A percentile compares a stretch with the other conserved stretches of the same genome.
phyloP scores from a whole-genome alignment of 2,888 invertebrate genomes.

The Hymenopus coronatus region DNA sequence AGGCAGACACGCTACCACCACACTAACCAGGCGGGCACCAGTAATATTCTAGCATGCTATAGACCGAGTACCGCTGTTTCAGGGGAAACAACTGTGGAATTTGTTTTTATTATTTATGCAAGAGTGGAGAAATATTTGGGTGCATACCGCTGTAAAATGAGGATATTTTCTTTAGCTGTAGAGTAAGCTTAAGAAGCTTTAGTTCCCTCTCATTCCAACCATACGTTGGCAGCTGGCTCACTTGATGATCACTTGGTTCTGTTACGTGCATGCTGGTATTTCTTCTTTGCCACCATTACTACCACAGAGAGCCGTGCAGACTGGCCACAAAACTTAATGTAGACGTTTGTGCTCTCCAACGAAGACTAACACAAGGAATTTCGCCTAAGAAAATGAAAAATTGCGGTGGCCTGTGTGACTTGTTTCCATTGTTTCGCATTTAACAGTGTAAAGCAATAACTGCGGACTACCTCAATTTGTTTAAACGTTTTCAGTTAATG shows the following conservation, averaged over 20 bases:
- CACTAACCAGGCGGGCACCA: too few species aligned
- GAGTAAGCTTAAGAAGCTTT: neutral
- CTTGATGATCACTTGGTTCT: neutral
- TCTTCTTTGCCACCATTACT: neutral
- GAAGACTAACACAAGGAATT: neutral
- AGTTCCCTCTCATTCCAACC: neutral
- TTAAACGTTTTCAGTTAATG: too few species aligned
- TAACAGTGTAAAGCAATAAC: too few species aligned
- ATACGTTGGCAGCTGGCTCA: neutral
- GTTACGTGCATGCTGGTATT: neutral
- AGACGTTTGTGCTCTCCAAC: neutral
- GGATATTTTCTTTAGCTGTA: neutral
- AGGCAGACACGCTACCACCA: too few species aligned
- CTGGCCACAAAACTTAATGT: neutral
- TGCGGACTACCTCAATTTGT: too few species aligned
- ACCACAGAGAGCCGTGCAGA: constrained; percentile 10
- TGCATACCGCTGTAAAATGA: neutral
- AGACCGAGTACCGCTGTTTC: too few species aligned
- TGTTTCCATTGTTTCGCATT: too few species aligned
- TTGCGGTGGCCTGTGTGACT: neutral
- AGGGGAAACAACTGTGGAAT: too few species aligned
- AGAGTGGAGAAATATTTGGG: too few species aligned
- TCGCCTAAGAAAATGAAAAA: neutral
- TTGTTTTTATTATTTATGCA: too few species aligned
- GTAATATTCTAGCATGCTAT: too few species aligned